Evolutionary conservation across 2,113 vertebrate genomes (phyloP).

Genomic region (Trematocara variabile): DNA sequence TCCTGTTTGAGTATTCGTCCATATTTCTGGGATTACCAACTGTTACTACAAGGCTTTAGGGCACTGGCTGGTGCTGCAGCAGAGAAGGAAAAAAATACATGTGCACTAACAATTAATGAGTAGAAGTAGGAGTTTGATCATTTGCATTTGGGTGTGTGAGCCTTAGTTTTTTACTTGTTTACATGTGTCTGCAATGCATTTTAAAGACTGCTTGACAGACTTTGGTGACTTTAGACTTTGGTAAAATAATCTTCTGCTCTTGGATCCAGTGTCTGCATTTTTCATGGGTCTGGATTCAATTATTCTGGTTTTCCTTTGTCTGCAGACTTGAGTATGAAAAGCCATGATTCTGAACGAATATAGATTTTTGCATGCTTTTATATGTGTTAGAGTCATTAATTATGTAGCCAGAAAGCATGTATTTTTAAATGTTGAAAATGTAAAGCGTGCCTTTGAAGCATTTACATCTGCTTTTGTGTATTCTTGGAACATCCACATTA

Average conservation of each 20-base stretch:
- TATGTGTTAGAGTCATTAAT: not conserved
- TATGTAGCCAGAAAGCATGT: not conserved
- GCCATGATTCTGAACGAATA: not conserved
- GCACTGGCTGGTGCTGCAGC: not conserved
- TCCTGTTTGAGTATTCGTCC: conserved; percentile 34
- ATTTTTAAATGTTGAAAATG: not conserved
- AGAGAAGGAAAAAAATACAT: not conserved
- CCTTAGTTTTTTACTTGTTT: not conserved
- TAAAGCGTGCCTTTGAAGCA: not conserved
- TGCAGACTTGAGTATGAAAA: not conserved
- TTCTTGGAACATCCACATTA: conserved; percentile 25
- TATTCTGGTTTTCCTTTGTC: conserved; percentile 11
- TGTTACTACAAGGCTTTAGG: conserved; percentile 11
- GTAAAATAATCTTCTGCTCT: not conserved
- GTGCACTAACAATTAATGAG: not conserved
- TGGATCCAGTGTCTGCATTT: conserved; percentile 37
- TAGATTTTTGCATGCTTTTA: not conserved
- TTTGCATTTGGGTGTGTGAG: not conserved
- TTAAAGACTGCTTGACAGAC: not conserved
- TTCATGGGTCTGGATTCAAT: conserved; percentile 37
- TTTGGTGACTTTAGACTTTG: not conserved
- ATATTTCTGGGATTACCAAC: conserved; percentile 8
- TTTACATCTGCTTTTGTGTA: not conserved
- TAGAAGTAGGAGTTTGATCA: not conserved
- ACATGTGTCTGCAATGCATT: not conserved